Conservation (phyloP, 2,113 vertebrate genomes). For the Nesogale talazaci region DNA sequence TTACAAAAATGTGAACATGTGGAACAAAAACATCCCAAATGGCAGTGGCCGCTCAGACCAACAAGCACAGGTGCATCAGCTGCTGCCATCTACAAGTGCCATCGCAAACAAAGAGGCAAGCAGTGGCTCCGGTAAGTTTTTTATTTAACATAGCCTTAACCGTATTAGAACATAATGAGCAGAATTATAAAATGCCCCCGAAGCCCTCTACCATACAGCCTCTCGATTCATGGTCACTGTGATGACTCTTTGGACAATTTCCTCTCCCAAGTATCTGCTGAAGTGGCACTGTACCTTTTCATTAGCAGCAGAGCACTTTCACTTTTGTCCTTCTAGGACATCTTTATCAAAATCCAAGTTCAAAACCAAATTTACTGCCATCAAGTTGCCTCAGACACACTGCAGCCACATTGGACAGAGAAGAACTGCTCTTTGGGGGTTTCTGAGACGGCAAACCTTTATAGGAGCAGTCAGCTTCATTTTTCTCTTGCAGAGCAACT, state of each 20-base stretch:
- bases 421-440: too few relatives aligned
- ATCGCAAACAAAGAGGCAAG: constrained; percentile 89
- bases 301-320: background rate
- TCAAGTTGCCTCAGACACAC: background rate
- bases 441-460: too few relatives aligned
- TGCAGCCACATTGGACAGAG: too few relatives aligned
- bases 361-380: background rate
- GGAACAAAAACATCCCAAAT: constrained; percentile 92
- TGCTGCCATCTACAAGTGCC: constrained; percentile 86
- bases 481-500: too few relatives aligned
- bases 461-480: too few relatives aligned
- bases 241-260: background rate
- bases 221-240: too few relatives aligned
- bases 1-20: constrained; percentile 94
- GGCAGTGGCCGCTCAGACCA: constrained; percentile 89
- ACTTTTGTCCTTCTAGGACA: too few relatives aligned
- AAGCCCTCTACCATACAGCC: background rate
- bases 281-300: background rate
- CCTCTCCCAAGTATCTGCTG: background rate
- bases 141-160: background rate
- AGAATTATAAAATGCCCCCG: background rate
- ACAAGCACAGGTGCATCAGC: constrained; percentile 88
- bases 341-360: background rate
- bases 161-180: background rate
- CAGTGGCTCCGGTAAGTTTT: constrained; percentile 88